phyloP scores from a whole-genome alignment of 2,113 vertebrate genomes.

The Phoenicopterus ruber region DNA sequence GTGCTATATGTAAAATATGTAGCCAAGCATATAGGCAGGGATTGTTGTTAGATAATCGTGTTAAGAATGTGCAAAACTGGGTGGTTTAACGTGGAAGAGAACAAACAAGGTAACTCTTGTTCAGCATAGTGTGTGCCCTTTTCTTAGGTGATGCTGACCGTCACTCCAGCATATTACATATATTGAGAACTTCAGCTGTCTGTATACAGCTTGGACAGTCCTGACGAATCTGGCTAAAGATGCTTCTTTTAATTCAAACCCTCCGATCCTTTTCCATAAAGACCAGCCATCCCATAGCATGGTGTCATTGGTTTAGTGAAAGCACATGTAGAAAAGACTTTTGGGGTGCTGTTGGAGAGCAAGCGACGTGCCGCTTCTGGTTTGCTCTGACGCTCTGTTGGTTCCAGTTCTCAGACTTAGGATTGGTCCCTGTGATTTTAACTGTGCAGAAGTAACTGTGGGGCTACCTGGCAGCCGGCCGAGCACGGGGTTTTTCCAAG shows the following conservation, averaged over 20 bases:
- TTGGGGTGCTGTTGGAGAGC: not conserved
- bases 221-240: not conserved
- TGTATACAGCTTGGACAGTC: not conserved
- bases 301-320: not conserved
- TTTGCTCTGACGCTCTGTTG: not conserved
- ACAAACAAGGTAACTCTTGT: slow-evolving; percentile 16
- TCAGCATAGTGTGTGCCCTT: not conserved
- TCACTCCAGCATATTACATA: accelerated
- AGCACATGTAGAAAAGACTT: not conserved
- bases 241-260: not conserved
- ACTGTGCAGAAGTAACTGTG: not conserved
- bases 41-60: not conserved
- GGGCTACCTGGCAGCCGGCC: not conserved
- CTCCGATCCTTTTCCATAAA: not conserved
- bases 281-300: not conserved
- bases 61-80: not conserved
- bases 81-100: not conserved
- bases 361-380: accelerated
- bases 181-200: not conserved
- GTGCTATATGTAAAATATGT: not conserved
- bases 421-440: not conserved
- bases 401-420: not conserved
- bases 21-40: not conserved
- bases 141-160: not conserved
- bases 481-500: not conserved